Percentiles rank a stretch among this genome's conserved stretches.
These are phyloP conservation scores for Sakesphorus luctuosus DNA, from an alignment of 2,113 vertebrate genomes.

Conservation along the genomic window DNA sequence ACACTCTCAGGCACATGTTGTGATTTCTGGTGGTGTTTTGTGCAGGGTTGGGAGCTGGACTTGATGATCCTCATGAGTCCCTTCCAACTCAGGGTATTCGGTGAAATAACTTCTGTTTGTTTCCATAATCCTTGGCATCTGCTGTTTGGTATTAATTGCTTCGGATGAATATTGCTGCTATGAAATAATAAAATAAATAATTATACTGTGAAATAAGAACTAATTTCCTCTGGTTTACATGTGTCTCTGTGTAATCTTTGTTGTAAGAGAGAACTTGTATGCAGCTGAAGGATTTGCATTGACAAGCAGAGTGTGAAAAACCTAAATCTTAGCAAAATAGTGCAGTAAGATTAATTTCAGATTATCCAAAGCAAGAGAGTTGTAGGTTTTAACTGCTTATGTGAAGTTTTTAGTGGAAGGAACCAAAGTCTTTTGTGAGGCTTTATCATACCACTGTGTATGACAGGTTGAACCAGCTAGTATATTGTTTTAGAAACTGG, in stretches of 20 bases:
- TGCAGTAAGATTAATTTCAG: not conserved
- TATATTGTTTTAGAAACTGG: not conserved
- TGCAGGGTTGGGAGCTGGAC: not conserved
- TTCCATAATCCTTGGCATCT: not conserved
- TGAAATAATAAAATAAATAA: not conserved
- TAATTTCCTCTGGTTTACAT: not conserved
- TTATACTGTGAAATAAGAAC: not conserved
- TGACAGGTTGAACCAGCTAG: not conserved
- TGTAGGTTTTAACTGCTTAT: not conserved
- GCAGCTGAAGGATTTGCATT: not conserved
- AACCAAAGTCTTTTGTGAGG: not conserved
- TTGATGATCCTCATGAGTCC: not conserved
- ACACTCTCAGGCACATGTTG: not conserved
- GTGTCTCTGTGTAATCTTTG: not conserved
- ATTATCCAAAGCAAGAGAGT: not conserved
- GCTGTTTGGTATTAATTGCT: not conserved
- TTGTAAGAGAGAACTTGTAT: not conserved
- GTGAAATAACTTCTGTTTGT: not conserved
- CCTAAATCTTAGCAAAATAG: not conserved
- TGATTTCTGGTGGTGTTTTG: not conserved
- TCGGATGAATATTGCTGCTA: not conserved
- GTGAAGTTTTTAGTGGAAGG: not conserved
- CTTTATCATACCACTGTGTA: not conserved
- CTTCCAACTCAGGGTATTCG: not conserved
- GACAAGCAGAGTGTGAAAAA: not conserved